Percentiles rank a stretch among this genome's conserved stretches.
Evolutionary conservation across 2,888 invertebrate genomes (phyloP).

Genomic region (Lumbricus terrestris): DNA sequence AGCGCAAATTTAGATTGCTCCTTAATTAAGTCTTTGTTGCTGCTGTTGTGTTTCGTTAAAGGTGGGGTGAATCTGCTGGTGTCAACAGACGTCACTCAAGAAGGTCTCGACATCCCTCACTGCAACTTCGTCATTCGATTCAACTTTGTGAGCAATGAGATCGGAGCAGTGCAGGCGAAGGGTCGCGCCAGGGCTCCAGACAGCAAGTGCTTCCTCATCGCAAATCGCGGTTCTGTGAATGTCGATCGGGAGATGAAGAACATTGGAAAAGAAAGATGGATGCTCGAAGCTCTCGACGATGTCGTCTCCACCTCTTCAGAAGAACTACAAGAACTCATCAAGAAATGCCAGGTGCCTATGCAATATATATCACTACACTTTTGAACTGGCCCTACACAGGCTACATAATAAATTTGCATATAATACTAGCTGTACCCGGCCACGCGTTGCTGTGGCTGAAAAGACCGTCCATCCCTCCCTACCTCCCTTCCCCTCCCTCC

Average conservation of each 20-base stretch:
- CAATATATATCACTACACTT: no score
- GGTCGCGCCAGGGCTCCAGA: constrained; percentile 35
- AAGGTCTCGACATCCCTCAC: constrained; percentile 36
- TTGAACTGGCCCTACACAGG: no score
- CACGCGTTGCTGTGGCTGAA: no score
- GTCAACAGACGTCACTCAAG: constrained; percentile 38
- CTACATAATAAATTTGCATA: no score
- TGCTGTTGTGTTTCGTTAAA: not conserved
- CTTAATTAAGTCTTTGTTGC: not conserved
- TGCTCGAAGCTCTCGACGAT: constrained; percentile 30
- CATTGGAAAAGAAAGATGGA: constrained; percentile 23
- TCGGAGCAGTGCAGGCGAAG: constrained; percentile 33
- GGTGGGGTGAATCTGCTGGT: constrained; percentile 31
- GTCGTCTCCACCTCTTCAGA: not conserved
- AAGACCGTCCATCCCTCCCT: no score
- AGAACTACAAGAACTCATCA: not conserved
- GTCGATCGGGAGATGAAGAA: constrained; percentile 28
- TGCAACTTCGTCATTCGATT: constrained; percentile 39
- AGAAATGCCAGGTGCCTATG: not conserved
- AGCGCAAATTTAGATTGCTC: not conserved
- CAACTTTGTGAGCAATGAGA: constrained; percentile 39
- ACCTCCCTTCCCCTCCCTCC: no score
- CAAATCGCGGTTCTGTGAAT: constrained; percentile 25
- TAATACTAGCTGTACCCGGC: no score
- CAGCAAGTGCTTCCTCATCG: constrained; percentile 34